Evolutionary conservation across 2,888 invertebrate species (phyloP).

Genomic region (Oeneis ivallda): DNA sequence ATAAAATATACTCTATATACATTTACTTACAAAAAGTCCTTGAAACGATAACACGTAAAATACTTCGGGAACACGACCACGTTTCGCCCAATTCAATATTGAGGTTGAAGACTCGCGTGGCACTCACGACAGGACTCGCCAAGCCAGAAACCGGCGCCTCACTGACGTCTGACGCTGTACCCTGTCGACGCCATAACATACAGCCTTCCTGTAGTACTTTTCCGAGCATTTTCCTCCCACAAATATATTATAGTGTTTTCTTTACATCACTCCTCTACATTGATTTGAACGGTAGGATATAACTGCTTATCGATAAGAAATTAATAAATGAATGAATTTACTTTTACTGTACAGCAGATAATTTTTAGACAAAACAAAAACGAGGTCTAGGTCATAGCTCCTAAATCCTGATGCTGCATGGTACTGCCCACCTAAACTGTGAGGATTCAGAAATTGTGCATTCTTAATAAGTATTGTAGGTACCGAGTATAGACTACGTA

Average conservation of each 20-base stretch:
- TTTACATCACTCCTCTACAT: not conserved
- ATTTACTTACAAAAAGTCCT: constrained; percentile 27
- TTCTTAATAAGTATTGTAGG: no score
- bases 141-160: constrained; percentile 36
- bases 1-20: not conserved
- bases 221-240: constrained; percentile 10
- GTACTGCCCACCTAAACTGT: no score
- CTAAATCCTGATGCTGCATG: no score
- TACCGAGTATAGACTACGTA: no score
- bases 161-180: constrained; percentile 36
- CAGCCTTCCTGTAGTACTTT: constrained; percentile 23
- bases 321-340: no score
- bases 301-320: no score
- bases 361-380: no score
- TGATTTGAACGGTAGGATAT: not conserved
- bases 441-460: no score
- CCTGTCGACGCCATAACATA: constrained; percentile 24
- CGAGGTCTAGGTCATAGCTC: no score
- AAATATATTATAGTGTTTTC: constrained; percentile 11
- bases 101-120: constrained; percentile 1
- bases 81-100: constrained; percentile 22
- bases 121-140: constrained; percentile 16
- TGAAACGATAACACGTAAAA: constrained; percentile 23
- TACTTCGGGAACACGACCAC: constrained; percentile 22
- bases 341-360: no score